These are phyloP conservation scores for Danaus chrysippus DNA, from an alignment of 2,888 invertebrate species.

Conservation along the genomic window DNA sequence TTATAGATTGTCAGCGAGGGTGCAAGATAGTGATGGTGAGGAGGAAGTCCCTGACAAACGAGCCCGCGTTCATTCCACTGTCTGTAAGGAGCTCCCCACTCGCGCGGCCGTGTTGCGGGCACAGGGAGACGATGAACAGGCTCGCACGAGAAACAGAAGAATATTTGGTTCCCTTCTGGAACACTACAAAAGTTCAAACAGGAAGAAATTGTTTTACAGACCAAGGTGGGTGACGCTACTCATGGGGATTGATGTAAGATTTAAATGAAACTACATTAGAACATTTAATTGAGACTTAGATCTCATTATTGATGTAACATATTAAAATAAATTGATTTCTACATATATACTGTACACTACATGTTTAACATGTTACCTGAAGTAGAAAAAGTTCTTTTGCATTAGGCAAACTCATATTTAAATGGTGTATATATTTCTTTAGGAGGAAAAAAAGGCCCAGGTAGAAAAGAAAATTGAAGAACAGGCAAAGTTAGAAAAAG, in stretches of 20 bases:
- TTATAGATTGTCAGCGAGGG: slow-evolving; percentile 65
- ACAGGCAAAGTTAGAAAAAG: slow-evolving; percentile 91
- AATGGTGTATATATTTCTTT: slow-evolving; percentile 22
- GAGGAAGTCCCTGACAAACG: slow-evolving; percentile 60
- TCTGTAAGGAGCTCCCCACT: slow-evolving; percentile 92
- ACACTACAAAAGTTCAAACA: slow-evolving; percentile 97
- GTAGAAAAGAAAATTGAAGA: slow-evolving; percentile 97
- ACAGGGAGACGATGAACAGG: slow-evolving; percentile 90
- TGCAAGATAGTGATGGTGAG: slow-evolving; percentile 73
- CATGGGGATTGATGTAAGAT: too few relatives aligned
- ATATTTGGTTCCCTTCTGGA: slow-evolving; percentile 98
- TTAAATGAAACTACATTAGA: too few relatives aligned
- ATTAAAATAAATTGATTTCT: too few relatives aligned
- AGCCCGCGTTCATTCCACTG: slow-evolving; percentile 81
- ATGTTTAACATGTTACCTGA: too few relatives aligned
- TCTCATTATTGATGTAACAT: too few relatives aligned
- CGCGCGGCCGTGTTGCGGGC: slow-evolving; percentile 79
- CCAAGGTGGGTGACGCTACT: slow-evolving; percentile 72
- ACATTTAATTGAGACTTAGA: too few relatives aligned
- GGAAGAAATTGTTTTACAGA: slow-evolving; percentile 93
- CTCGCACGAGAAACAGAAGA: slow-evolving; percentile 90
- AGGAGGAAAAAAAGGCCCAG: slow-evolving; percentile 81
- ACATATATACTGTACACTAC: too few relatives aligned
- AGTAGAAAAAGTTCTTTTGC: too few relatives aligned
- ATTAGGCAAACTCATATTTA: too few relatives aligned